Evolutionary conservation across 2,113 vertebrate species (phyloP), one percentile per base, ranked within the genome.

Genomic region (Tupaia tana): DNA sequence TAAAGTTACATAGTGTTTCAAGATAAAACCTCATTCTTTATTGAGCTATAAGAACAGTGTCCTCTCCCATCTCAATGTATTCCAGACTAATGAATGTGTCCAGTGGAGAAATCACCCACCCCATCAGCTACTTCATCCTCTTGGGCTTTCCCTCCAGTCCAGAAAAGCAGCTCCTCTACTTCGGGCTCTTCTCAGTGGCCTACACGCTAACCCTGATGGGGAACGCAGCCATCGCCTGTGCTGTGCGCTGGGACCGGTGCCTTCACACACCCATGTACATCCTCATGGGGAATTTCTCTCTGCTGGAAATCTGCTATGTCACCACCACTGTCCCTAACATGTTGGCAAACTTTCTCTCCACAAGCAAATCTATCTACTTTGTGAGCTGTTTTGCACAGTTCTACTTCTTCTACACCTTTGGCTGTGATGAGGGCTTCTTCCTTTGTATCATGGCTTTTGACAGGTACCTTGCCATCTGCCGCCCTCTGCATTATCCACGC

Each of bases 401-500:
- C 71, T 97, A 96, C 54, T 97, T 97, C 63, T 91, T 95, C 85
- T 95, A 96, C n/a, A 95, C 94, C 29, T 87, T 97, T 0, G 93
- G 91, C 2, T 95, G 11, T 66, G 43, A 96, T 7, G 96, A 97
- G 69, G 89, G 78, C 22, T 85, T 97, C 82, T 89, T 82, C 29
- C 90, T 98, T 31, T 86, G 96, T 18, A 81, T 94, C 61, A 98
- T 98, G 96, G 96, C 97, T 91, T 98, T 97, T 78, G 97, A 98
- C 54, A 97, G 95, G 66, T 97, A 93, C 34, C 92, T 97, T 18
- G 97, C 96, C 69, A 96, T 98, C 83, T 97, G 97, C 24, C 70
- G 1, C 19, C 97, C 97, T 78, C 91, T 96, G 15, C 93, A 84
- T 71, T 97, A 97, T 56, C 73, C 91, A 61, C 14, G 13, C 54